Percentiles rank a stretch among this genome's conserved stretches.
phyloP scores from a whole-genome alignment of 2,888 invertebrate species.

The Zygaena filipendulae region DNA sequence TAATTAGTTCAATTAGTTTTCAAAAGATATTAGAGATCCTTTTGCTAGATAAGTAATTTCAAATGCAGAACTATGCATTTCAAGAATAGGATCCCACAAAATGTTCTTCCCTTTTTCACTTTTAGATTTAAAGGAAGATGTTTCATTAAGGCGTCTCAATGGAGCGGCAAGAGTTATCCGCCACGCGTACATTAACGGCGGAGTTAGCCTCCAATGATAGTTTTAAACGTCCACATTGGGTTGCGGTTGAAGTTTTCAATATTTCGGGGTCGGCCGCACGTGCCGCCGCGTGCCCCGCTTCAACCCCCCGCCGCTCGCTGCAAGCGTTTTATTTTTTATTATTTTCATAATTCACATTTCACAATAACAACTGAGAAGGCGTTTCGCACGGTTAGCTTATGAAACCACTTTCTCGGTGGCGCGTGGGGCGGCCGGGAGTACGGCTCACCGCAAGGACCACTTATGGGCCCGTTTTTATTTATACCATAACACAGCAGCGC shows the following conservation, averaged over 20 bases:
- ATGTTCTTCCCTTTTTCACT: too few relatives aligned
- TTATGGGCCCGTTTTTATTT: slow-evolving; percentile 57
- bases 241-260: slow-evolving; percentile 62
- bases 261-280: slow-evolving; percentile 52
- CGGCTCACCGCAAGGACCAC: slow-evolving; percentile 60
- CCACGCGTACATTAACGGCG: too few relatives aligned
- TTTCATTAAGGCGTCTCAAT: too few relatives aligned
- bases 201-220: too few relatives aligned
- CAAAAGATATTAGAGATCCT: too few relatives aligned
- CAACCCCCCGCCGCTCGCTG: slow-evolving; percentile 44
- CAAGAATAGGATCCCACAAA: too few relatives aligned
- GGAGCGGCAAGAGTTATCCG: too few relatives aligned
- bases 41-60: too few relatives aligned
- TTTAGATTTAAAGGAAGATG: too few relatives aligned
- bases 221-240: too few relatives aligned
- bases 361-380: slow-evolving; percentile 65
- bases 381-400: slow-evolving; percentile 66
- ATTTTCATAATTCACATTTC: slow-evolving; percentile 68
- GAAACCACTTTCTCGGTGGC: slow-evolving; percentile 47
- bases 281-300: slow-evolving; percentile 56
- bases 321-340: slow-evolving; percentile 61
- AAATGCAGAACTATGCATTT: too few relatives aligned
- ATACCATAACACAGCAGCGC: slow-evolving; percentile 40
- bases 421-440: slow-evolving; percentile 26
- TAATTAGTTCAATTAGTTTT: too few relatives aligned